Evolutionary conservation across 2,888 invertebrate genomes (phyloP).

Genomic region (Scaeva pyrastri): DNA sequence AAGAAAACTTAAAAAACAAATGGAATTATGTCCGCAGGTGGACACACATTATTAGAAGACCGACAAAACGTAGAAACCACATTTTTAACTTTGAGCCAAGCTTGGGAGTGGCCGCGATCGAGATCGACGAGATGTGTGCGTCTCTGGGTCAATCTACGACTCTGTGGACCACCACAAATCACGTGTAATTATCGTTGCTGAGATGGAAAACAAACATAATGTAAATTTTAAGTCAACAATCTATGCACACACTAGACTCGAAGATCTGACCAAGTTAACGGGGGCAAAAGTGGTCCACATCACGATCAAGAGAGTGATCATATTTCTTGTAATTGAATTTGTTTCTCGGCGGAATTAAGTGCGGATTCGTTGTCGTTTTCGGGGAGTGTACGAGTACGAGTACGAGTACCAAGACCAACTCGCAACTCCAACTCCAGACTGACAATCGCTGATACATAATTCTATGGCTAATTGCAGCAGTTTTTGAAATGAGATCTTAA

Average conservation of each 20-base stretch:
- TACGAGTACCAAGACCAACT: too few species aligned
- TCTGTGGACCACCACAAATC: slow-evolving; percentile 37
- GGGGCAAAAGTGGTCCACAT: slow-evolving; percentile 32
- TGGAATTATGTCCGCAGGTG: slow-evolving; percentile 65
- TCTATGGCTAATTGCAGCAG: slow-evolving; percentile 53
- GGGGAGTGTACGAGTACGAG: slow-evolving; percentile 46
- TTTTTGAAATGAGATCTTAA: slow-evolving; percentile 55
- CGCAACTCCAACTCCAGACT: slow-evolving; percentile 39
- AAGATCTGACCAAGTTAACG: slow-evolving; percentile 18
- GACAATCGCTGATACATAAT: neutral
- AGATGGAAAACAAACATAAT: slow-evolving; percentile 35
- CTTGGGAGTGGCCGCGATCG: slow-evolving; percentile 55
- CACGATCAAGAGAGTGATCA: slow-evolving; percentile 58
- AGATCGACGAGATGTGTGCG: slow-evolving; percentile 50
- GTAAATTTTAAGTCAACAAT: slow-evolving; percentile 63
- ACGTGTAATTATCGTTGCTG: slow-evolving; percentile 57
- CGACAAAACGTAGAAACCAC: neutral
- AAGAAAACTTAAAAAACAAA: slow-evolving; percentile 5
- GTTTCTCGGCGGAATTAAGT: slow-evolving; percentile 63
- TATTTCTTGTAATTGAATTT: slow-evolving; percentile 67
- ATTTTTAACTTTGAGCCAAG: neutral
- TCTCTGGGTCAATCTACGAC: slow-evolving; percentile 35
- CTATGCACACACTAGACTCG: slow-evolving; percentile 11
- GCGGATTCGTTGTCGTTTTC: slow-evolving; percentile 41
- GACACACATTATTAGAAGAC: slow-evolving; percentile 28